Evolutionary conservation across 2,888 invertebrate genomes (phyloP).

Genomic region (Drosophila fulvimacula): DNA sequence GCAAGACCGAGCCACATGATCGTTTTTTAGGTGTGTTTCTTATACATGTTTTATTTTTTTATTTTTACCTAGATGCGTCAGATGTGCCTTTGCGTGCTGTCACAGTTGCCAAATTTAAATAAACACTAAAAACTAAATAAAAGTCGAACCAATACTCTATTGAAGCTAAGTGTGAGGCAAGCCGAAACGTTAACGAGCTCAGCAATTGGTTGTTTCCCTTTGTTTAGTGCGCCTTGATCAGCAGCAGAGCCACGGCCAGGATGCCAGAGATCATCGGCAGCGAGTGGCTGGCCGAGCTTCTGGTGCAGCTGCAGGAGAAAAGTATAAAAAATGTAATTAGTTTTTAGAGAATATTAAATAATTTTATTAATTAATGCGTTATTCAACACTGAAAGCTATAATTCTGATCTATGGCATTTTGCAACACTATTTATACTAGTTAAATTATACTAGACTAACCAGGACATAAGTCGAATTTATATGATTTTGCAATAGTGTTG

Average conservation of each 20-base stretch:
- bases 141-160: conserved; percentile 43
- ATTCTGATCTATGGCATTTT: background rate
- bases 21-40: conserved; percentile 9
- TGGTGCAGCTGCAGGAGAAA: conserved; percentile 45
- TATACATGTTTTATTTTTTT: conserved; percentile 24
- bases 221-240: conserved; percentile 57
- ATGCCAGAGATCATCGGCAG: conserved; percentile 62
- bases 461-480: no score
- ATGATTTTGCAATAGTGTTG: background rate
- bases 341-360: background rate
- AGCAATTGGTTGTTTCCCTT: conserved; percentile 16
- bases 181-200: conserved; percentile 24
- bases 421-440: background rate
- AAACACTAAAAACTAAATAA: conserved; percentile 76
- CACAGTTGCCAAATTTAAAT: conserved; percentile 45
- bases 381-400: background rate
- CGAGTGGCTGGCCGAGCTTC: conserved; percentile 55
- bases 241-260: conserved; percentile 53
- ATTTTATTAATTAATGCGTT: background rate
- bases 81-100: conserved; percentile 23
- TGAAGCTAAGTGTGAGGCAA: conserved; percentile 6
- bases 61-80: conserved; percentile 41
- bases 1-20: conserved; percentile 23
- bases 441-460: no score
- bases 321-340: background rate